Conservation (phyloP, 2,888 invertebrate genomes). For the Amiota mariae region DNA sequence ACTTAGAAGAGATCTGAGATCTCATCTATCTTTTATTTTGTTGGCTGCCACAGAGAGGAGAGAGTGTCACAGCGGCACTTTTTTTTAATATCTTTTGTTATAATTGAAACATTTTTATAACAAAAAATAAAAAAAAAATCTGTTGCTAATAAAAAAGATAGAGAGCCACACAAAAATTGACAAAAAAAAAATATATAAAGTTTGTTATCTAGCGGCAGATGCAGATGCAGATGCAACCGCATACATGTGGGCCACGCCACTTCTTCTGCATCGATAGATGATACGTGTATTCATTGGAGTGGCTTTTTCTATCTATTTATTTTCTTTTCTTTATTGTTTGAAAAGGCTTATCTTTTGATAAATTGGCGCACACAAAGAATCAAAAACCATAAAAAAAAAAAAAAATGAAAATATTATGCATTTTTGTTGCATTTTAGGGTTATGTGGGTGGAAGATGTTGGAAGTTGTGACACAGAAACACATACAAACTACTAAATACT, state of each 20-base stretch:
- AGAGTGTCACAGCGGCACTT: background rate
- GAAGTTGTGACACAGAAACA: background rate
- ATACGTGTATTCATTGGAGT: background rate
- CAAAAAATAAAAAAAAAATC: background rate
- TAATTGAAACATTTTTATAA: background rate
- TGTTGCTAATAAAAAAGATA: background rate
- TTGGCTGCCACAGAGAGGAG: background rate
- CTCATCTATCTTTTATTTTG: conserved; percentile 3
- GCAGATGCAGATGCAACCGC: conserved; percentile 9
- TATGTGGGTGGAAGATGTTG: conserved; percentile 57
- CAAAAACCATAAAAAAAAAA: background rate
- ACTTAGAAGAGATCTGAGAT: background rate
- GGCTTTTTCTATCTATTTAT: background rate
- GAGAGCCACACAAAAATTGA: background rate
- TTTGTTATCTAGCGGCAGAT: conserved; percentile 20
- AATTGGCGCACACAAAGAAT: conserved; percentile 52
- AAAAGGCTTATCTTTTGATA: conserved; percentile 53
- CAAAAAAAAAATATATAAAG: conserved; percentile 10
- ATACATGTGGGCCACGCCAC: background rate
- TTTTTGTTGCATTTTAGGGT: conserved; percentile 40
- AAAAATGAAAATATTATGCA: too few relatives aligned
- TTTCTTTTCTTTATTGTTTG: conserved; percentile 35
- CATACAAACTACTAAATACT: background rate
- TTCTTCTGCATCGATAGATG: background rate
- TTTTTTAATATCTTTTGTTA: background rate